Conservation (phyloP, 2,113 vertebrate genomes). For the Acrocephalus kingi region DNA sequence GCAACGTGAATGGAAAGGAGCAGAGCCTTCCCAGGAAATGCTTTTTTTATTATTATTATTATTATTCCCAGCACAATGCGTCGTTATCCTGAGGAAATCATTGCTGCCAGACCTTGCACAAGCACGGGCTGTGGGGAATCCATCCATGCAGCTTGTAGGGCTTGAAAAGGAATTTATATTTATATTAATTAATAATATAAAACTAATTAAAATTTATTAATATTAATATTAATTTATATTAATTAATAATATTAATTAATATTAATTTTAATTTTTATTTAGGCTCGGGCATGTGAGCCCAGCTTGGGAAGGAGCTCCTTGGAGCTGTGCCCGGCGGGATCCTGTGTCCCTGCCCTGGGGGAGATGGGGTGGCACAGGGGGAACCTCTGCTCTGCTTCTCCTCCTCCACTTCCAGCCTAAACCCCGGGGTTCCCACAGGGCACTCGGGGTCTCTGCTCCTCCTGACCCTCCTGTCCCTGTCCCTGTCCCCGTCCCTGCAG, state of each 20-base stretch:
- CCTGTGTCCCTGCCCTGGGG: neutral
- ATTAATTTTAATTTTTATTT: neutral
- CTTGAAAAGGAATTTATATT: neutral
- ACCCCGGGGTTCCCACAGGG: accelerated
- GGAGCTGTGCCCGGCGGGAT: neutral
- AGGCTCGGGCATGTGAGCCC: neutral
- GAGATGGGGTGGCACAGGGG: neutral
- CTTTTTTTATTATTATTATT: neutral
- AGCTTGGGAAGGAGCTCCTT: neutral
- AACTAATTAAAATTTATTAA: too few relatives aligned
- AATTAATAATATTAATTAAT: too few relatives aligned
- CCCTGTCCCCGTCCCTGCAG: slow-evolving; percentile 51
- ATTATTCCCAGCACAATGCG: slow-evolving; percentile 46
- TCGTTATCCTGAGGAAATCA: slow-evolving; percentile 45
- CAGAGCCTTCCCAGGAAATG: neutral
- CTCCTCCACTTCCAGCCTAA: neutral
- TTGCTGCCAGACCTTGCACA: slow-evolving; percentile 11
- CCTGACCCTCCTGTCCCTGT: neutral
- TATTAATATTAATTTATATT: neutral
- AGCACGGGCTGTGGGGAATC: neutral
- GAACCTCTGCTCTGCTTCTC: neutral
- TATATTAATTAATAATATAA: too few relatives aligned
- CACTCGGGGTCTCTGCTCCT: accelerated
- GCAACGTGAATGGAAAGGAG: neutral
- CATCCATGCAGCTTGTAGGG: neutral